Percentiles rank a stretch among this genome's conserved stretches.
Evolutionary conservation across 1,140 invertebrate genomes (phyloP).

Genomic region (Araneus ventricosus): DNA sequence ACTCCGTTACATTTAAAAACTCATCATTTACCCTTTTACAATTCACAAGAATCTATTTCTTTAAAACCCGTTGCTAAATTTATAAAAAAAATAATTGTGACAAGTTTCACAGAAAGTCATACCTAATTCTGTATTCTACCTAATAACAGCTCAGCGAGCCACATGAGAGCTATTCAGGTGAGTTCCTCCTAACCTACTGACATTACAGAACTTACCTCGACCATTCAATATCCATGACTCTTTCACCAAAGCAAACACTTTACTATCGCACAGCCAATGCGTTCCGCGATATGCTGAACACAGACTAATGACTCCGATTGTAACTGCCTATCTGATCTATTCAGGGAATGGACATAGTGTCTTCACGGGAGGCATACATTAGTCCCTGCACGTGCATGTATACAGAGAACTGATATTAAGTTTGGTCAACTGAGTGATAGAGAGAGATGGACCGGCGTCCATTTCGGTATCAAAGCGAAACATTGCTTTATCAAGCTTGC

Average conservation of each 20-base stretch:
- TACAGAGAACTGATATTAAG: slow-evolving; percentile 28
- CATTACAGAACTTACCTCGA: no score
- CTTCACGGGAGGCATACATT: neutral
- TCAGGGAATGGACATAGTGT: slow-evolving; percentile 22
- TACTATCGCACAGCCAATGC: neutral
- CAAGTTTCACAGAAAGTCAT: no score
- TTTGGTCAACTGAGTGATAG: slow-evolving; percentile 18
- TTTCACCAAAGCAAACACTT: slow-evolving; percentile 39
- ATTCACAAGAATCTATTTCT: no score
- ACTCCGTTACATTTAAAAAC: no score
- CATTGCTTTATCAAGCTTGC: slow-evolving; percentile 20
- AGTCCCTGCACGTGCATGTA: slow-evolving; percentile 5
- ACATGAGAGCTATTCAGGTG: no score
- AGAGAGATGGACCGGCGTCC: neutral
- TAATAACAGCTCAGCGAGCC: no score
- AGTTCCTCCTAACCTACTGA: no score
- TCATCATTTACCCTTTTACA: no score
- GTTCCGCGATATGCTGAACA: slow-evolving; percentile 3
- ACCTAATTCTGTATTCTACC: no score
- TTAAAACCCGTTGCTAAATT: no score
- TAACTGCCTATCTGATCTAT: slow-evolving; percentile 40
- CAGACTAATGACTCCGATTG: slow-evolving; percentile 32
- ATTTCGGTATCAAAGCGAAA: slow-evolving; percentile 44
- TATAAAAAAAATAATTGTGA: no score
- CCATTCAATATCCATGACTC: slow-evolving; percentile 39